phyloP scores from a whole-genome alignment of 2,888 invertebrate genomes.

The Synergus japonicus region DNA sequence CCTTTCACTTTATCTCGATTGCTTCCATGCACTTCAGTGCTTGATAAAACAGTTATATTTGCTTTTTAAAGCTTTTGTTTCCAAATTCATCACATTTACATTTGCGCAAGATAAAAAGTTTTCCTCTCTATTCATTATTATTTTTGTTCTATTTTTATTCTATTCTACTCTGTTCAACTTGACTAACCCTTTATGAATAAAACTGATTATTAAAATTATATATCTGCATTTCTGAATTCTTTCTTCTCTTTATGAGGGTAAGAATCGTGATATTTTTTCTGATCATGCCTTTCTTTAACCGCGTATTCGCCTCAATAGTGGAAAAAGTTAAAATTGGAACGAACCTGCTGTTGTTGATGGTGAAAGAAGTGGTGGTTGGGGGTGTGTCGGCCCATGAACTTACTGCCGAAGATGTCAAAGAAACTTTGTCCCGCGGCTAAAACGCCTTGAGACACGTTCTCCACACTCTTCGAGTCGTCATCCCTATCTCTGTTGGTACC shows the following conservation, averaged over 20 bases:
- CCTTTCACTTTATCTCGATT: neutral
- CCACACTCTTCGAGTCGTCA: constrained; percentile 73
- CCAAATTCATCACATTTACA: too few relatives aligned
- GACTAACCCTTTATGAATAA: too few relatives aligned
- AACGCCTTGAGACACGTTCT: constrained; percentile 70
- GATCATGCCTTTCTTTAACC: neutral
- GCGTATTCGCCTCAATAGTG: neutral
- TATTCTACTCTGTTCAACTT: too few relatives aligned
- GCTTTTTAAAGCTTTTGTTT: neutral
- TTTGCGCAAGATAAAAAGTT: too few relatives aligned
- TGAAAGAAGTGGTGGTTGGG: constrained; percentile 74
- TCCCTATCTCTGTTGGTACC: constrained; percentile 63
- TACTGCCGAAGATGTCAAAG: constrained; percentile 74
- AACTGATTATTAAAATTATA: too few relatives aligned
- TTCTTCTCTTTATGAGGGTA: neutral
- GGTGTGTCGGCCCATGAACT: constrained; percentile 73
- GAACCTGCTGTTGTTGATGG: constrained; percentile 73
- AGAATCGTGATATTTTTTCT: neutral
- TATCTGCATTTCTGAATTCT: too few relatives aligned
- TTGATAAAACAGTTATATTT: neutral
- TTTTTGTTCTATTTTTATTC: too few relatives aligned
- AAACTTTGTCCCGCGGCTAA: constrained; percentile 73
- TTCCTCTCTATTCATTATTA: too few relatives aligned
- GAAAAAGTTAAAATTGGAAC: constrained; percentile 46
- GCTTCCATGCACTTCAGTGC: neutral